Conservation (phyloP, 2,888 invertebrate species). For the Prosapia bicincta region DNA sequence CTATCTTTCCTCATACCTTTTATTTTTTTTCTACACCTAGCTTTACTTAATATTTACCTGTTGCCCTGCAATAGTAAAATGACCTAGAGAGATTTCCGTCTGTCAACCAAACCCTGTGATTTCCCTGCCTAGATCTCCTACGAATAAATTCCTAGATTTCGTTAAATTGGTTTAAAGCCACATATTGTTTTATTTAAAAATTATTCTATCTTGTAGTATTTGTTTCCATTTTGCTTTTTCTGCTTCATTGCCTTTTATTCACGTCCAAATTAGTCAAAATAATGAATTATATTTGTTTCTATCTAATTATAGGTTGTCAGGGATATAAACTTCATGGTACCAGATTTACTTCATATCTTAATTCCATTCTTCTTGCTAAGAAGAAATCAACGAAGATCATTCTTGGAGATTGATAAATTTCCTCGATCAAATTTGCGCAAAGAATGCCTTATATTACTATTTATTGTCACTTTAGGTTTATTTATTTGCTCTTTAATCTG, state of each 20-base stretch:
- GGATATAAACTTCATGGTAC: slow-evolving; percentile 64
- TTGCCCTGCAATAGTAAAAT: too few relatives aligned
- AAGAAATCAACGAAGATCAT: slow-evolving; percentile 3
- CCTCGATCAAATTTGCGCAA: neutral
- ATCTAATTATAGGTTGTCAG: slow-evolving; percentile 49
- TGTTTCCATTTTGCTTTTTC: neutral
- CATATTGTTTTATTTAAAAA: too few relatives aligned
- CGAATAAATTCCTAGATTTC: too few relatives aligned
- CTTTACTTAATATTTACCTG: too few relatives aligned
- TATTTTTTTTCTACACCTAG: too few relatives aligned
- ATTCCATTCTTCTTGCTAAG: slow-evolving; percentile 55
- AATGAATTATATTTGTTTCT: neutral
- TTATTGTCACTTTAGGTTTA: neutral
- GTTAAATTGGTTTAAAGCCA: too few relatives aligned
- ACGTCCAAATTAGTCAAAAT: too few relatives aligned
- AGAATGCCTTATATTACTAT: slow-evolving; percentile 4
- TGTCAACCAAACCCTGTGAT: too few relatives aligned
- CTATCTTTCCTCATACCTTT: too few relatives aligned
- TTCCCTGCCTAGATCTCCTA: too few relatives aligned
- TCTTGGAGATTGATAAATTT: neutral
- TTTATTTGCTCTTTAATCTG: neutral
- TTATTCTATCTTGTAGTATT: too few relatives aligned
- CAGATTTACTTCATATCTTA: slow-evolving; percentile 59
- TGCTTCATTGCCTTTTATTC: neutral
- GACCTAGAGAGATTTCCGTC: too few relatives aligned